These are phyloP conservation scores for Tiliacea citrago DNA, from an alignment of 2,888 invertebrate species.

Conservation along the genomic window DNA sequence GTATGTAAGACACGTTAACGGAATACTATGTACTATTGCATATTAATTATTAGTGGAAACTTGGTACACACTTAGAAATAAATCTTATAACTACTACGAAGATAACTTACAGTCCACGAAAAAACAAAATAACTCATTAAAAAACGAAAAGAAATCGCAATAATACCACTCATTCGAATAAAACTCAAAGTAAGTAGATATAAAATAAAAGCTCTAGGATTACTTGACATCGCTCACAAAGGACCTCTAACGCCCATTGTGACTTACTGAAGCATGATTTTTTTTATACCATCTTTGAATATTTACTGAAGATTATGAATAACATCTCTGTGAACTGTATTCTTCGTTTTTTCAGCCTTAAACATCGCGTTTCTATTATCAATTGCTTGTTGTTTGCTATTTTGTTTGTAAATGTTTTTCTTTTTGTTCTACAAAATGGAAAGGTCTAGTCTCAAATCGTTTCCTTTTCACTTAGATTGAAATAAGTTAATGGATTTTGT, in stretches of 20 bases:
- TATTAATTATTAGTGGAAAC: no score
- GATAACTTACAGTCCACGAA: not conserved
- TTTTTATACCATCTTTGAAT: conserved; percentile 60
- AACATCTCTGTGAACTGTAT: conserved; percentile 47
- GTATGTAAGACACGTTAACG: no score
- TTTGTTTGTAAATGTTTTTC: conserved; percentile 16
- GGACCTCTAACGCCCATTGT: conserved; percentile 59
- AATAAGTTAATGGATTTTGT: conserved; percentile 15
- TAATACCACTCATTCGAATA: conserved; percentile 46
- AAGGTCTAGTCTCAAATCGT: conserved; percentile 11
- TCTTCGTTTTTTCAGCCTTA: conserved; percentile 41
- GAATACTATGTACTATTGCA: no score
- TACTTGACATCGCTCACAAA: conserved; percentile 64
- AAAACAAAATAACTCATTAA: conserved; percentile 44
- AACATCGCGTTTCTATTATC: conserved; percentile 41
- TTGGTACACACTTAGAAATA: no score
- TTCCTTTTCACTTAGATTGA: conserved; percentile 6
- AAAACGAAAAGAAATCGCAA: conserved; percentile 31
- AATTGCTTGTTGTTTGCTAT: conserved; percentile 43
- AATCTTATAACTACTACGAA: not conserved
- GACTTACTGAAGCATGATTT: conserved; percentile 62
- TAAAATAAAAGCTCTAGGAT: conserved; percentile 58
- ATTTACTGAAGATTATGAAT: conserved; percentile 65
- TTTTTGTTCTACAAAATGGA: conserved; percentile 26
- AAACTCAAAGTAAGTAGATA: conserved; percentile 52